These are phyloP conservation scores for Ornithoptera alexandrae DNA, from an alignment of 2,888 invertebrate species.

Conservation along the genomic window DNA sequence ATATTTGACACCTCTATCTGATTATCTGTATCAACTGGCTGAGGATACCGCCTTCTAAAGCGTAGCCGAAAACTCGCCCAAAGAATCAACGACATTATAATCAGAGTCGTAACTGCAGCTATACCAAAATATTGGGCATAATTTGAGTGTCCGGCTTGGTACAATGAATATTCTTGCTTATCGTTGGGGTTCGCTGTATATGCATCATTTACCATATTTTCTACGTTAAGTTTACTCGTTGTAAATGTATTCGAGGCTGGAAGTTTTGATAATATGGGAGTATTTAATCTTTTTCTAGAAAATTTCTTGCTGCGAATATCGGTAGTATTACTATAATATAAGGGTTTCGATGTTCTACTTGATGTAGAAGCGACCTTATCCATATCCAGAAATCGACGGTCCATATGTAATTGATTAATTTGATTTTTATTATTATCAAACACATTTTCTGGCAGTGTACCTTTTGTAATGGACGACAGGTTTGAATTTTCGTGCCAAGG, in stretches of 20 bases:
- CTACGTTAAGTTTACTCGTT: conserved; percentile 41
- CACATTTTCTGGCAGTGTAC: conserved; percentile 55
- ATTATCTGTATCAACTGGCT: conserved; percentile 55
- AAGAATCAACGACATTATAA: conserved; percentile 76
- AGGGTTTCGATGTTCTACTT: conserved; percentile 40
- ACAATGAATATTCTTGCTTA: conserved; percentile 64
- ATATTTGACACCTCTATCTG: conserved; percentile 82
- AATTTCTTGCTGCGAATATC: conserved; percentile 45
- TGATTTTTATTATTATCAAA: conserved; percentile 62
- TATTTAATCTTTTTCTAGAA: conserved; percentile 65
- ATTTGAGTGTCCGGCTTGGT: conserved; percentile 54
- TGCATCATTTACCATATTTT: conserved; percentile 43
- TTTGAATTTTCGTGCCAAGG: conserved; percentile 52
- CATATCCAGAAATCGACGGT: conserved; percentile 57
- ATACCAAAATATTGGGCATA: conserved; percentile 76
- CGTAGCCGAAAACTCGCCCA: conserved; percentile 72
- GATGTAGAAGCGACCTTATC: conserved; percentile 14
- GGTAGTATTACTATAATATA: conserved; percentile 41
- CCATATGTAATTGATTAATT: conserved; percentile 57
- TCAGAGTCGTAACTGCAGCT: conserved; percentile 78
- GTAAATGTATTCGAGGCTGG: conserved; percentile 29
- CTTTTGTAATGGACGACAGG: conserved; percentile 52
- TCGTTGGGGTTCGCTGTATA: conserved; percentile 54
- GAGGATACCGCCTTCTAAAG: conserved; percentile 60
- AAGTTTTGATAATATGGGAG: conserved; percentile 46